These are phyloP conservation scores for Tenebrosternarchus preto DNA, from an alignment of 2,113 vertebrate species.

Conservation along the genomic window DNA sequence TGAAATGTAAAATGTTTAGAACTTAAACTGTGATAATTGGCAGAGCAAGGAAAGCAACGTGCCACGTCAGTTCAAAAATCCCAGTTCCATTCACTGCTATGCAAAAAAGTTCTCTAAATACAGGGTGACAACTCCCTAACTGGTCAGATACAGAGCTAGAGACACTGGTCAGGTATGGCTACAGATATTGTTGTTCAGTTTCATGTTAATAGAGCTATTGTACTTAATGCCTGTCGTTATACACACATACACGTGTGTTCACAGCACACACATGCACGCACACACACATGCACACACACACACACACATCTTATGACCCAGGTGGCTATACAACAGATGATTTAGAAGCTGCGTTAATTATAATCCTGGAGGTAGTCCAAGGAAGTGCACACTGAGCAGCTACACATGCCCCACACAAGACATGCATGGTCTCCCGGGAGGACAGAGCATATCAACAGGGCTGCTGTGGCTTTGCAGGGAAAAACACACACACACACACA, in stretches of 20 bases:
- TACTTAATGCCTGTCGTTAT: background rate
- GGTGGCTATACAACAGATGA: conserved; percentile 53
- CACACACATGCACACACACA: conserved; percentile 12
- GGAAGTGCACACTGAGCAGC: conserved; percentile 39
- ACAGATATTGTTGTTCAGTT: background rate
- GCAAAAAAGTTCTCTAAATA: background rate
- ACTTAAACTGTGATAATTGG: background rate
- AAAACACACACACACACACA: conserved; percentile 1
- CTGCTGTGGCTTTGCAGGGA: conserved; percentile 27
- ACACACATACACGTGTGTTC: background rate
- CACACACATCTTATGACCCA: conserved; percentile 46
- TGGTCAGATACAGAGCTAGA: background rate
- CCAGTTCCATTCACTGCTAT: background rate
- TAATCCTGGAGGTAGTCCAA: conserved; percentile 59
- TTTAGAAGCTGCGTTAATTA: conserved; percentile 55
- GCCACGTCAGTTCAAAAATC: background rate
- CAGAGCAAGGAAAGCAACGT: background rate
- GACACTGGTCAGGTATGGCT: background rate
- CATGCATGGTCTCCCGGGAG: conserved; percentile 30
- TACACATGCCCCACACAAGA: conserved; percentile 8
- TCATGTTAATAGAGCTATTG: background rate
- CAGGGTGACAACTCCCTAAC: background rate
- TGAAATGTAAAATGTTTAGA: background rate
- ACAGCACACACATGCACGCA: conserved; percentile 24
- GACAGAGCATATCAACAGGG: conserved; percentile 30